A percentile compares a stretch with the other conserved stretches of the same genome.
These are phyloP conservation scores for Bubo blakistoni DNA, from an alignment of 2,113 vertebrate species.

Conservation along the genomic window DNA sequence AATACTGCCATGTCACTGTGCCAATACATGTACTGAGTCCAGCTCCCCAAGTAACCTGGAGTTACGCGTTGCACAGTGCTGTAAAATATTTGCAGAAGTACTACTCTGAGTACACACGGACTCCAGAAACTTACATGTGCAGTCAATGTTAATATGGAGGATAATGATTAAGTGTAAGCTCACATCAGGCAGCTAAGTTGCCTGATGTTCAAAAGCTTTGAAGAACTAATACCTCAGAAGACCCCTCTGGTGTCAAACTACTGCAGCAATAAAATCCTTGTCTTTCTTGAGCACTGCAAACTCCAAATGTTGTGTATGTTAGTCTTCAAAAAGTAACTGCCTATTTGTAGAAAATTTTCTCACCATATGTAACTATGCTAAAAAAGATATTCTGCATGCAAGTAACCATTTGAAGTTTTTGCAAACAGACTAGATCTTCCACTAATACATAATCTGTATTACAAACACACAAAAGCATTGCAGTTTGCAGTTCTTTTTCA, in stretches of 20 bases:
- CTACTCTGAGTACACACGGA: neutral
- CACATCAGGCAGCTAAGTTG: neutral
- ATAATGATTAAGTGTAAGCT: neutral
- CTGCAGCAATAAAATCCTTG: neutral
- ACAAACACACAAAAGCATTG: neutral
- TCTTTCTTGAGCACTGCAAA: neutral
- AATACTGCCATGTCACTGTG: fast-evolving
- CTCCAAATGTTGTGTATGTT: neutral
- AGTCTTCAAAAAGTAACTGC: neutral
- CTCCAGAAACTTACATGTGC: neutral
- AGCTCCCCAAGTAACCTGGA: neutral
- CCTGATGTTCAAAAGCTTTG: neutral
- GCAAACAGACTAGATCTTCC: neutral
- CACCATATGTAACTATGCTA: neutral
- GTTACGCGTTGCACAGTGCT: neutral
- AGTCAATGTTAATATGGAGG: neutral
- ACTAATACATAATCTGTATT: neutral
- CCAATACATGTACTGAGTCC: neutral
- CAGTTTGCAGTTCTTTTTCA: neutral
- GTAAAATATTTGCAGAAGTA: neutral
- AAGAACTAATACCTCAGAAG: neutral
- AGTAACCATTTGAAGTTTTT: neutral
- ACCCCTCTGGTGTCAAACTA: neutral
- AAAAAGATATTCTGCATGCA: neutral
- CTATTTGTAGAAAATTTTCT: neutral